Percentiles rank a stretch among this genome's conserved stretches.
phyloP scores from a whole-genome alignment of 2,797 vertebrate species.

The Cirrhinus molitorella region DNA sequence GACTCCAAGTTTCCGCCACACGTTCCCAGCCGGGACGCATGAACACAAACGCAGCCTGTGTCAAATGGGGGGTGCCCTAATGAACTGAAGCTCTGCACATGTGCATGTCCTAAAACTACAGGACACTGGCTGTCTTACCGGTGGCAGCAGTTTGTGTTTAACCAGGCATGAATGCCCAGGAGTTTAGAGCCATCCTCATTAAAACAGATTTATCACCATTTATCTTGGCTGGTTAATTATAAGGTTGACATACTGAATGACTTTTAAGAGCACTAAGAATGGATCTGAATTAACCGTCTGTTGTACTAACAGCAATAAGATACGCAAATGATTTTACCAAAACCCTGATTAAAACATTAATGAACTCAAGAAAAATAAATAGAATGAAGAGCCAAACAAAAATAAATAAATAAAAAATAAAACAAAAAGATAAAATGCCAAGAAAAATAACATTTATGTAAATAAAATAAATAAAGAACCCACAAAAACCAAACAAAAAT shows the following conservation, averaged over 20 bases:
- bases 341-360: neutral
- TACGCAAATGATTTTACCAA: neutral
- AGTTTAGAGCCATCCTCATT: neutral
- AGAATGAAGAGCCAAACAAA: neutral
- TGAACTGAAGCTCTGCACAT: conserved; percentile 62
- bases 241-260: conserved; percentile 1
- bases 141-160: conserved; percentile 6
- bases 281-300: neutral
- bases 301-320: neutral
- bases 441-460: neutral
- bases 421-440: neutral
- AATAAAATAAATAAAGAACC: neutral
- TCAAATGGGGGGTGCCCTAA: conserved; percentile 54
- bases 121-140: conserved; percentile 11
- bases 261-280: conserved; percentile 25
- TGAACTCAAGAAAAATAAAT: neutral
- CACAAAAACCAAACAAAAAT: neutral
- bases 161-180: neutral
- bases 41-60: conserved; percentile 66
- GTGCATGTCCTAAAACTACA: conserved; percentile 8
- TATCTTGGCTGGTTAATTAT: conserved; percentile 30
- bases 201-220: neutral
- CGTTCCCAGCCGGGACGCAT: conserved; percentile 63
- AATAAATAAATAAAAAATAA: neutral
- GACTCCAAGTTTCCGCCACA: conserved; percentile 59